Base-by-base conservation (phyloP, 2,113 vertebrate species). In the Zapus hudsonius region DNA sequence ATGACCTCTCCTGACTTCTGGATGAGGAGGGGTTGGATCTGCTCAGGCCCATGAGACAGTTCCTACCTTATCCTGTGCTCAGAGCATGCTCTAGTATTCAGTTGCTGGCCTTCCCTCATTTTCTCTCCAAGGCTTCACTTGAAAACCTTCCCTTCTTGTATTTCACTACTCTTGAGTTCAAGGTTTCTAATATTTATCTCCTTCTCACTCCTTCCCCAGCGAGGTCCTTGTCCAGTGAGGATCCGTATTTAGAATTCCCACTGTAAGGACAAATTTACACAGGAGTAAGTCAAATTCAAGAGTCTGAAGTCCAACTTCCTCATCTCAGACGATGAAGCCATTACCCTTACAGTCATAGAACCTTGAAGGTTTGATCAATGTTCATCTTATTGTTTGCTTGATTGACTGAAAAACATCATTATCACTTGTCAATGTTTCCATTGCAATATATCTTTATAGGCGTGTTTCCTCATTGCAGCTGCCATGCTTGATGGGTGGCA, bases 1-100 rank as follows among this genome's bases (percentile, higher is more conserved):
- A 0, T 38, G 42, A 10, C 13, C 19, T 40, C 1, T 36, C 2
- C 4, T 10, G 0, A 17, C 31, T 66, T 33, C 33, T n/a, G 8
- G 2, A 5, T 2, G 15, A 5, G 9, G 1, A 29, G 4, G 2
- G 27, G 20, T 7, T 2, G 42, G 15, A 31, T 59, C 74, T 67
- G 17, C 33, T 64, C 19, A 55, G 19, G 6, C n/a, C 22, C 8
- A 52, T 33, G 36, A n/a, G 7, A 55, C 6, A 19, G 25, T 9
- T 72, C 27, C 16, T 11, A 19, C 67, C 55, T 64, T 23, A 16
- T 12, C 2, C 36, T 29, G 0, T 25, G 3, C 17, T 2, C 8
- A 19, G 4, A 5, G 31, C 3, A 29, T 12, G 63, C 27, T 63
- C 31, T 17, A 9, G 66, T 11, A 29, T 7, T 47, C 27, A 61